Evolutionary conservation across 37 sponge, comb jelly and placozoan genomes (phyloP).

Genomic region (Mnemiopsis leidyi): DNA sequence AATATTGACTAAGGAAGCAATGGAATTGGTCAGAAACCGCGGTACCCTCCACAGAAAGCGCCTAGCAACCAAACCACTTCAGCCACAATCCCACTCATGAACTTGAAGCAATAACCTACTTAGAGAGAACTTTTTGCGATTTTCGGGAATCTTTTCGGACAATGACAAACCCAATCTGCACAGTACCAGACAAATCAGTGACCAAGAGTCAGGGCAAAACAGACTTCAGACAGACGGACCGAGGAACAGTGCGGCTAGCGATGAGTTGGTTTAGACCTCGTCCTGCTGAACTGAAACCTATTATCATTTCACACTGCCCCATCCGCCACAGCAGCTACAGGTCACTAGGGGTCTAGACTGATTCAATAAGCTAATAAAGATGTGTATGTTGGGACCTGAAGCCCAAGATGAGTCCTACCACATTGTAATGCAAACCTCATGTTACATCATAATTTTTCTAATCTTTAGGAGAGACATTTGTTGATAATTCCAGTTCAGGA

Average conservation of each 20-base stretch:
- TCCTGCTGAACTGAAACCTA: neutral
- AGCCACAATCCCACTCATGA: too few species aligned
- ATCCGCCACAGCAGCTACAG: neutral
- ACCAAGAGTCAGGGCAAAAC: too few species aligned
- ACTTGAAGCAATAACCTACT: too few species aligned
- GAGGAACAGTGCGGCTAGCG: neutral
- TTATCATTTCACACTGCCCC: neutral
- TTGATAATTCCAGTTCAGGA: too few species aligned
- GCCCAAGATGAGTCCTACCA: neutral
- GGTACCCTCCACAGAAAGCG: neutral
- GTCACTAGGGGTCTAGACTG: neutral
- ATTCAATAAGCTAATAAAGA: neutral
- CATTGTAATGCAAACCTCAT: neutral
- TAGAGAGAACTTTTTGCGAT: too few species aligned
- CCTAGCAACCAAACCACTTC: neutral
- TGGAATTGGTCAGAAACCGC: neutral
- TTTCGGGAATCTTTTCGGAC: neutral
- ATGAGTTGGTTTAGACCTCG: neutral
- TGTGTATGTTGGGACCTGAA: neutral
- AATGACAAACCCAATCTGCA: neutral
- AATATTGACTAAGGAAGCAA: neutral
- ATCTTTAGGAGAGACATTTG: too few species aligned
- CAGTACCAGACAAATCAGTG: neutral
- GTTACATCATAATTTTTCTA: neutral
- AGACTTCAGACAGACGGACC: too few species aligned